A percentile compares a stretch with the other conserved stretches of the same genome.
These are phyloP conservation scores for Lasioglossum baleicum DNA, from an alignment of 1,140 invertebrate genomes.

Conservation along the genomic window DNA sequence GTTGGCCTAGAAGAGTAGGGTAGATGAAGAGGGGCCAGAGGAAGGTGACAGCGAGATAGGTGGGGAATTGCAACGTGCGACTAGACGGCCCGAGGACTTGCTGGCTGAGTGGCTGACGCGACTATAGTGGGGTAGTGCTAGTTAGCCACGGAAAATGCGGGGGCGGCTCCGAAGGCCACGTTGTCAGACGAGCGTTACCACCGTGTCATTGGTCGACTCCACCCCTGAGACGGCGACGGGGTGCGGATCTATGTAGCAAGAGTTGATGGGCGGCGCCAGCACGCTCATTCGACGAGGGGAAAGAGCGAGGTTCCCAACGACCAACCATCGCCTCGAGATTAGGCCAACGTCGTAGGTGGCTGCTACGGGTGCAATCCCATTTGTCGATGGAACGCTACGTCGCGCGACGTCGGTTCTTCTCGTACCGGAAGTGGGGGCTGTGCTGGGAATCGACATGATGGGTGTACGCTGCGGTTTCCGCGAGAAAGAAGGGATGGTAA, in stretches of 20 bases:
- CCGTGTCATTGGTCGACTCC: conserved; percentile 75
- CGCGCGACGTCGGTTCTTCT: conserved; percentile 10
- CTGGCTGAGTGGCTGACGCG: conserved; percentile 77
- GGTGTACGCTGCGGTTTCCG: conserved; percentile 18
- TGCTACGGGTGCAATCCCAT: conserved; percentile 20
- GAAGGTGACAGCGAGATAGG: conserved; percentile 43
- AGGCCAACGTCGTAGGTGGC: conserved; percentile 36
- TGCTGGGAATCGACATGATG: conserved; percentile 14
- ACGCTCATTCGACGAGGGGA: conserved; percentile 49
- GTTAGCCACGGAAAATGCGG: conserved; percentile 72
- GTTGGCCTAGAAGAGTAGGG: conserved; percentile 46
- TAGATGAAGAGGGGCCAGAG: conserved; percentile 26
- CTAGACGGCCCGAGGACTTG: conserved; percentile 72
- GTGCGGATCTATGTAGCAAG: conserved; percentile 44
- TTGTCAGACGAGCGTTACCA: conserved; percentile 74
- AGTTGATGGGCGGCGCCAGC: conserved; percentile 60
- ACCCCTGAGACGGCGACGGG: conserved; percentile 58
- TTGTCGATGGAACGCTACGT: conserved; percentile 16
- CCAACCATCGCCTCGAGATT: conserved; percentile 54
- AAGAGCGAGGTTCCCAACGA: conserved; percentile 23
- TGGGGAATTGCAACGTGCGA: conserved; percentile 55
- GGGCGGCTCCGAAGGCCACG: conserved; percentile 71
- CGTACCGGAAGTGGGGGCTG: not conserved
- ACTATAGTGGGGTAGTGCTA: conserved; percentile 67
- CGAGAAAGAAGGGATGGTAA: conserved; percentile 40